Evolutionary conservation across 2,113 vertebrate species (phyloP).

Genomic region (Callionymus lyra): DNA sequence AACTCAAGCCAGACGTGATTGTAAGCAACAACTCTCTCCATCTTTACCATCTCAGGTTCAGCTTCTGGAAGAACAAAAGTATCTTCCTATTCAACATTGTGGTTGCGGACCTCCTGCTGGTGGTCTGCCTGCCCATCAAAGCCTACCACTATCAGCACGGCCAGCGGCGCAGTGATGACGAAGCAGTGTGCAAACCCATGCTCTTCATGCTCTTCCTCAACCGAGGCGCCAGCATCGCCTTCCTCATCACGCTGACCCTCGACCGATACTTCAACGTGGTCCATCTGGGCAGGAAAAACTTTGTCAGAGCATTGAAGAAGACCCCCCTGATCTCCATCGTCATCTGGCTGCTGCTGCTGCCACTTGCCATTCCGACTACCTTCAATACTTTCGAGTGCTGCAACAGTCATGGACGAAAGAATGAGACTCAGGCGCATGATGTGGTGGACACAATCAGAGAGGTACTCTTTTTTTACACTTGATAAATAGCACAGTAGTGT

Average conservation of each 20-base stretch:
- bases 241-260: slow-evolving; percentile 66
- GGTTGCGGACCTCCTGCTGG: slow-evolving; percentile 69
- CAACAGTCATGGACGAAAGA: slow-evolving; percentile 33
- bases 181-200: slow-evolving; percentile 41
- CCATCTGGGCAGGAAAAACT: slow-evolving; percentile 55
- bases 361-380: slow-evolving; percentile 57
- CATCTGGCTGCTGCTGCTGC: slow-evolving; percentile 63
- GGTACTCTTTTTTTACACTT: slow-evolving; percentile 1
- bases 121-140: slow-evolving; percentile 62
- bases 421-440: not conserved
- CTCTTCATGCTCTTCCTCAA: slow-evolving; percentile 72
- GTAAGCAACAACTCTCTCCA: not conserved
- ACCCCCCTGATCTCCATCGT: slow-evolving; percentile 42
- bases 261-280: slow-evolving; percentile 74
- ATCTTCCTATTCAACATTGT: slow-evolving; percentile 71
- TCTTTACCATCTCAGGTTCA: slow-evolving; percentile 38
- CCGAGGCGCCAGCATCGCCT: slow-evolving; percentile 65
- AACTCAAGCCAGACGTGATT: not conserved
- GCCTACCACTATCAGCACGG: slow-evolving; percentile 53
- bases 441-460: slow-evolving; percentile 42
- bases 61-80: slow-evolving; percentile 72
- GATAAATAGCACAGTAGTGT: no score
- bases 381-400: slow-evolving; percentile 55
- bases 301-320: slow-evolving; percentile 44
- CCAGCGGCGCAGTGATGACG: slow-evolving; percentile 40